These are phyloP conservation scores for Tragelaphus scriptus DNA, from an alignment of 2,113 vertebrate genomes.

Conservation along the genomic window DNA sequence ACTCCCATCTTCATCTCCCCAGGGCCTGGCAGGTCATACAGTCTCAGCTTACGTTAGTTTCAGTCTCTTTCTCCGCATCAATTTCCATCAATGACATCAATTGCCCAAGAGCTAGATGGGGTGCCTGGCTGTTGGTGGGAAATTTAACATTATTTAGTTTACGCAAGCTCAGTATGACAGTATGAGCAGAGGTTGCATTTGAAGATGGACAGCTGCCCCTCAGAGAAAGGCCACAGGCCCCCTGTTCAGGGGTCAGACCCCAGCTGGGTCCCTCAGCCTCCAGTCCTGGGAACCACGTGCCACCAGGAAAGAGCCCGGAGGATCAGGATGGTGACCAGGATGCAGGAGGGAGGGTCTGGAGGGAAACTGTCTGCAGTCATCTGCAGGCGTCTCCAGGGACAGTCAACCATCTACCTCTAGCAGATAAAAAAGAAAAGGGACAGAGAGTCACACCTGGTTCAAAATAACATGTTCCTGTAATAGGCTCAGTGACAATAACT, in stretches of 20 bases:
- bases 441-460: background rate
- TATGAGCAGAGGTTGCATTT: background rate
- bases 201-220: background rate
- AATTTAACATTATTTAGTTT: background rate
- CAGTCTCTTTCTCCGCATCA: background rate
- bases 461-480: background rate
- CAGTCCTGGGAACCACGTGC: background rate
- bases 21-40: accelerated
- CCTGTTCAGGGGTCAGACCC: background rate
- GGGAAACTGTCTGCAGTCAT: background rate
- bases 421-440: background rate
- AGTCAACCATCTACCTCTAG: background rate
- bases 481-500: background rate
- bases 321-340: background rate
- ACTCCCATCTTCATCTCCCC: background rate
- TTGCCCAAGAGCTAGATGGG: background rate
- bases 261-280: background rate
- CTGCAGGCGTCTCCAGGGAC: background rate
- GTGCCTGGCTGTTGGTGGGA: background rate
- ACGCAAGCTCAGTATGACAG: background rate
- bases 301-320: background rate
- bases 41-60: background rate
- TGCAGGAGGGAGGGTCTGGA: background rate
- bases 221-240: background rate
- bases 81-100: accelerated